These are phyloP conservation scores for Zaprionus inermis DNA, from an alignment of 1,140 invertebrate species.

Conservation along the genomic window DNA sequence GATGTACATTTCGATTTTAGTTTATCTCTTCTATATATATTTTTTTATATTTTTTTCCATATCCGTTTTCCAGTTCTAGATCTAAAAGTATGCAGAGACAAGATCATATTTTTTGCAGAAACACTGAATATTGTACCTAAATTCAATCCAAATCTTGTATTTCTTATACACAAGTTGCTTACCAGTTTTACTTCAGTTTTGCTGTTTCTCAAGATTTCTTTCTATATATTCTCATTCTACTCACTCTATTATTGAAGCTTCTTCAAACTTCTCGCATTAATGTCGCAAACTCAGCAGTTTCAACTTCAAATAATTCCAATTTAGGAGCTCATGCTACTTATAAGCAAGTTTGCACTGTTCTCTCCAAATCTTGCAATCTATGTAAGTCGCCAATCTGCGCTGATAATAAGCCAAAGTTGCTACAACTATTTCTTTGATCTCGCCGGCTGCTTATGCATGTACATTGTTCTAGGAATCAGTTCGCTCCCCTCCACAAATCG, in stretches of 20 bases:
- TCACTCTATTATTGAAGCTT: neutral
- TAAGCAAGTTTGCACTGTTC: too few relatives aligned
- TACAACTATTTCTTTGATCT: conserved; percentile 27
- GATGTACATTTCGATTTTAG: too few relatives aligned
- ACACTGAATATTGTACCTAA: too few relatives aligned
- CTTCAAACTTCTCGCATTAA: neutral
- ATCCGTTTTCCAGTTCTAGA: too few relatives aligned
- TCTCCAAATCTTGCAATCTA: neutral
- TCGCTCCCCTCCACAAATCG: conserved; percentile 1
- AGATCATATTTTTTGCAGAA: too few relatives aligned
- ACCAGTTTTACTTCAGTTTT: too few relatives aligned
- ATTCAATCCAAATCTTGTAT: too few relatives aligned
- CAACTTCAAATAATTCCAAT: conserved; percentile 4
- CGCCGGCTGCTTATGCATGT: conserved; percentile 36
- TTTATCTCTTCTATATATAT: too few relatives aligned
- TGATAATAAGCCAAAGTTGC: conserved; percentile 7
- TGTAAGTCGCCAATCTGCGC: neutral
- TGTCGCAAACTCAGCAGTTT: neutral
- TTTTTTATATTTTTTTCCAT: too few relatives aligned
- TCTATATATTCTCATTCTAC: neutral
- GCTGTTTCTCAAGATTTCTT: too few relatives aligned
- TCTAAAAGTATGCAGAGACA: too few relatives aligned
- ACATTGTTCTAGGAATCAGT: conserved; percentile 20
- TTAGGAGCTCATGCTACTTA: neutral
- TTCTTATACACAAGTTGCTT: too few relatives aligned